phyloP scores from a whole-genome alignment of 2,888 invertebrate genomes.

The Syrista parreyssii region DNA sequence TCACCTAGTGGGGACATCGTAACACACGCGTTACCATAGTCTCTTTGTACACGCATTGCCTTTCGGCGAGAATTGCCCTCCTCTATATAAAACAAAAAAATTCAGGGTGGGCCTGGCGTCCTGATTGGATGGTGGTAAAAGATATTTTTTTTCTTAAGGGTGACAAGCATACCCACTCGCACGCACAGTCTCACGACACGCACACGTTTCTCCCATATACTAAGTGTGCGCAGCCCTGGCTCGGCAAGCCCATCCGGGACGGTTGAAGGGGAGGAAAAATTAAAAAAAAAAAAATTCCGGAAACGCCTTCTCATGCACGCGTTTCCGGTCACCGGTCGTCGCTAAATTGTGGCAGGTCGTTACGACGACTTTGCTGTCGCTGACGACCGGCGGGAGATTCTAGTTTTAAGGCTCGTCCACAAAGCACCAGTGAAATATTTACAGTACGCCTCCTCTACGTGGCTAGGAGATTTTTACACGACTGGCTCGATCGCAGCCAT shows the following conservation, averaged over 20 bases:
- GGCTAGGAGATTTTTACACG: background rate
- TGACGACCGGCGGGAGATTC: background rate
- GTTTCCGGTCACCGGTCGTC: background rate
- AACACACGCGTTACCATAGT: constrained; percentile 64
- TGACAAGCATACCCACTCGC: background rate
- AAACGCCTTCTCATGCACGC: background rate
- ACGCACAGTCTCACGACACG: background rate
- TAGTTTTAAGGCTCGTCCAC: background rate
- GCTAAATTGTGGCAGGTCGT: background rate
- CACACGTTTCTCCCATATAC: background rate
- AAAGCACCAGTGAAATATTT: background rate
- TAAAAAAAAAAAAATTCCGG: background rate
- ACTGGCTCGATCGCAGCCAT: background rate
- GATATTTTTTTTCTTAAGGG: background rate
- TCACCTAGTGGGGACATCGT: constrained; percentile 66
- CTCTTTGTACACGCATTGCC: constrained; percentile 31
- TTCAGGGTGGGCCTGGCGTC: background rate
- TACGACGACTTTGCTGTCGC: background rate
- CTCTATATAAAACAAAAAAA: background rate
- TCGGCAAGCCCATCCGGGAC: background rate
- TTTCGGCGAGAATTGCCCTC: background rate
- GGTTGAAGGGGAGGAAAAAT: background rate
- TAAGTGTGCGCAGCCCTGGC: background rate
- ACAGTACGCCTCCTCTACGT: background rate
- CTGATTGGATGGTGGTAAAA: background rate